Evolutionary conservation across 2,888 invertebrate genomes (phyloP).

Genomic region (Margaritifera margaritifera): DNA sequence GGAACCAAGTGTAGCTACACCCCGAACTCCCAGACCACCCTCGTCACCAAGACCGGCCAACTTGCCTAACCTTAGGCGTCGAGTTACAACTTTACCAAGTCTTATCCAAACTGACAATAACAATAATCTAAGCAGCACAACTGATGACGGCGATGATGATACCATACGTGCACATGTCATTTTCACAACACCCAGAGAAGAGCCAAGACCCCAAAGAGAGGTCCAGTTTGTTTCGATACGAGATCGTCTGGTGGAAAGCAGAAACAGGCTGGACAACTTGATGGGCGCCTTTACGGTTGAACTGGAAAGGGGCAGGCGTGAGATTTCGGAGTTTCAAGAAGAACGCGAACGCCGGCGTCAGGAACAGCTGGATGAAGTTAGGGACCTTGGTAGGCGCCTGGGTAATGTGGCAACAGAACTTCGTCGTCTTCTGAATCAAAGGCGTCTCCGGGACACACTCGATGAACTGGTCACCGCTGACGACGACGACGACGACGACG

Average conservation of each 20-base stretch:
- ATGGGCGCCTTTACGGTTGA: conserved; percentile 59
- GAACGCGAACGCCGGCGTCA: conserved; percentile 56
- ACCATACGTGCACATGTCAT: too few species aligned
- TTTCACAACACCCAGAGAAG: background rate
- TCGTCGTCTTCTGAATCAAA: conserved; percentile 51
- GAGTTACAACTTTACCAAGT: conserved; percentile 47
- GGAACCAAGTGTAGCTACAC: conserved; percentile 5
- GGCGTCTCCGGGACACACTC: conserved; percentile 28
- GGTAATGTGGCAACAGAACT: conserved; percentile 61
- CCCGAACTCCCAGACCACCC: conserved; percentile 39
- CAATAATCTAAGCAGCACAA: conserved; percentile 12
- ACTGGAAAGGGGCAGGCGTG: conserved; percentile 55
- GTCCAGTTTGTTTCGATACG: conserved; percentile 45
- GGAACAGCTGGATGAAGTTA: conserved; percentile 62
- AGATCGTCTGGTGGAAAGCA: conserved; percentile 58
- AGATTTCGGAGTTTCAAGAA: conserved; percentile 54
- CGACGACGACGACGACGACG: too few species aligned
- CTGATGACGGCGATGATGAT: conserved; percentile 9
- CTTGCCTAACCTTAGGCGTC: conserved; percentile 23
- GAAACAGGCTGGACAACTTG: conserved; percentile 54
- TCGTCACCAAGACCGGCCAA: conserved; percentile 32
- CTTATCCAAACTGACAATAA: conserved; percentile 29
- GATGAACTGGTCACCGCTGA: conserved; percentile 8
- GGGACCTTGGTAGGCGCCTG: conserved; percentile 58
- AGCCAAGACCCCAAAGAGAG: background rate